Evolutionary conservation across 2,888 invertebrate species (phyloP), one percentile per base, ranked within the genome.

Genomic region (Ichneumoninae sp.): DNA sequence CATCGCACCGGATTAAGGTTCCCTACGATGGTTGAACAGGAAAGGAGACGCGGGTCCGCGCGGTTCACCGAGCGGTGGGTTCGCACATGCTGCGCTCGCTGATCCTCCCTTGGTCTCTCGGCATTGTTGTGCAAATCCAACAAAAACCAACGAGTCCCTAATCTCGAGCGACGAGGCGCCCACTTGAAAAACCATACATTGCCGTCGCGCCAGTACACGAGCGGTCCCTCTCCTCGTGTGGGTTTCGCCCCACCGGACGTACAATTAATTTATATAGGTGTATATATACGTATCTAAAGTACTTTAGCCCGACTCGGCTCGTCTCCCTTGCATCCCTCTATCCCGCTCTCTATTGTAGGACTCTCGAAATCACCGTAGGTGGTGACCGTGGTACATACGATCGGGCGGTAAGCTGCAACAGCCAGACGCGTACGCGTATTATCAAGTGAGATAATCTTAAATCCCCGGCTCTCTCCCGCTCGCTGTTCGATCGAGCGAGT

Each of bases 61-160:
- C 84, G 84, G 84, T 89, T 87, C 89, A 82, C 86, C 89, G 60
- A 86, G 75, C 89, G 88, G 88, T 87, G 88, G 90, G 89, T 89
- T 90, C 91, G 91, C 93, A 93, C 93, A 93, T 92, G 93, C 92
- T 87, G 85, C 71, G 57, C 76, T 69, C 87, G 86, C 89, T 92
- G 91, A 93, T 92, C 93, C 91, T 88, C 90, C 80, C 79, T 80
- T 69, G 66, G 82, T 74, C 74, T 4, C 54, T 65, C 69, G 65
- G 82, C 85, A 93, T 93, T 93, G 93, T 93, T 92, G 93, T 93
- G 93, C 92, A 93, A 93, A 93, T 93, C 90, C 90, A 93, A 92
- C 92, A 91, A 92, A 93, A 93, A 93, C 92, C 90, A 86, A 89
- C 90, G 84, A 78, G 72, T 90, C 92, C 91, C 91, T 93, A 93